Conservation (phyloP, 2,797 vertebrate species). For the Xiphorhynchus erythropygius region DNA sequence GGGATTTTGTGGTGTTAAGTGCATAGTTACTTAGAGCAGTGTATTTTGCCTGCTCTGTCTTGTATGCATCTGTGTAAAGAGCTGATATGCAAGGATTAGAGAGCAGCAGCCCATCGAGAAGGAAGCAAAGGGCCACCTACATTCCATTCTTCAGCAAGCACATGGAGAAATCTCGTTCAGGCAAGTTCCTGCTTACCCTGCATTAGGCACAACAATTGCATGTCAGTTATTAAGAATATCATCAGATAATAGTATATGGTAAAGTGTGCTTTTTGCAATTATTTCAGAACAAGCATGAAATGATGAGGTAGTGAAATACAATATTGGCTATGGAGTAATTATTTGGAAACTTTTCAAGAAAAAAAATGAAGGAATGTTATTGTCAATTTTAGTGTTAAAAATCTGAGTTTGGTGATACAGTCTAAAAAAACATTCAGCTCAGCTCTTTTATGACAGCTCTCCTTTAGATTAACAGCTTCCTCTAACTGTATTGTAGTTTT, state of each 20-base stretch:
- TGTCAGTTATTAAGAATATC: conserved; percentile 16
- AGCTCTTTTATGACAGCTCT: background rate
- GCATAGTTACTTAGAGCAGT: background rate
- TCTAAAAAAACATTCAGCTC: background rate
- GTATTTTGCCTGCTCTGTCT: background rate
- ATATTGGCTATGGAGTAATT: conserved; percentile 21
- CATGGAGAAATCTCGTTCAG: background rate
- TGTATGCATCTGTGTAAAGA: background rate
- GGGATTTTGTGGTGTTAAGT: background rate
- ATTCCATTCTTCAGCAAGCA: conserved; percentile 32
- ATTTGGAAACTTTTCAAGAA: conserved; percentile 35
- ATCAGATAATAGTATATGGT: conserved; percentile 24
- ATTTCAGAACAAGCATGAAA: conserved; percentile 36
- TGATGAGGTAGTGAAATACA: conserved; percentile 27
- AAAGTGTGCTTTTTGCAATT: conserved; percentile 19
- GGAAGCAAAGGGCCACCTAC: background rate
- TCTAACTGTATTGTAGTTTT: background rate
- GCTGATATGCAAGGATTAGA: conserved; percentile 11
- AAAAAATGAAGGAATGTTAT: background rate
- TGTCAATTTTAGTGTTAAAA: conserved; percentile 2
- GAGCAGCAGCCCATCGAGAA: background rate
- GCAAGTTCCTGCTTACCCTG: background rate
- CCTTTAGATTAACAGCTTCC: background rate
- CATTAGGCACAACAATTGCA: background rate
- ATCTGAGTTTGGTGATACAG: background rate